phyloP scores from a whole-genome alignment of 2,113 vertebrate species.

The Pteropus alecto region DNA sequence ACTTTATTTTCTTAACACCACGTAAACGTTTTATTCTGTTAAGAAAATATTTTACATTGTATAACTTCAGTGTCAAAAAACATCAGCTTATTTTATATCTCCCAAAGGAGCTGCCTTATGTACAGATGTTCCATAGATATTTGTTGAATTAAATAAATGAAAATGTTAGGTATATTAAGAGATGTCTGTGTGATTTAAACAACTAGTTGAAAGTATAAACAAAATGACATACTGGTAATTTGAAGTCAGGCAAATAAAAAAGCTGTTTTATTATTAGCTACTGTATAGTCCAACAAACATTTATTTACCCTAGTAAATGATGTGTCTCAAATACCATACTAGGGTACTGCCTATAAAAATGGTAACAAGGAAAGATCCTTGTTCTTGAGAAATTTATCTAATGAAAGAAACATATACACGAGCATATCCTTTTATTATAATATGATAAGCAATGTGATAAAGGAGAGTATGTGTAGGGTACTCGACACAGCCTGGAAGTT shows the following conservation, averaged over 20 bases:
- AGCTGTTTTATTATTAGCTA: slow-evolving; percentile 21
- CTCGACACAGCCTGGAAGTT: neutral
- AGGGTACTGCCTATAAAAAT: neutral
- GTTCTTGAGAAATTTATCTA: slow-evolving; percentile 23
- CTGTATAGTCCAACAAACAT: neutral
- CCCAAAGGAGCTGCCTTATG: neutral
- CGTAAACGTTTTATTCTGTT: slow-evolving; percentile 1
- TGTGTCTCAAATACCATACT: neutral
- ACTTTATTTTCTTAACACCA: neutral
- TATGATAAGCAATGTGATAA: neutral
- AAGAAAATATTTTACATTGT: slow-evolving; percentile 14
- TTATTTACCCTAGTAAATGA: neutral
- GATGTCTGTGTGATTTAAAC: neutral
- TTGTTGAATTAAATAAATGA: slow-evolving; percentile 31
- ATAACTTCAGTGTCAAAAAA: neutral
- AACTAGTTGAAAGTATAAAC: slow-evolving; percentile 33
- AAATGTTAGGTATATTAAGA: slow-evolving; percentile 27
- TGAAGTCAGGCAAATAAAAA: neutral
- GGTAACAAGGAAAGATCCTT: neutral
- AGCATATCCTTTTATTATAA: neutral
- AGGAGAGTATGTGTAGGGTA: neutral
- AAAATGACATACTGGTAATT: neutral
- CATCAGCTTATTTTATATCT: neutral
- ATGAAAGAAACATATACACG: neutral
- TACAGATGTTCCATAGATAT: neutral